Evolutionary conservation across 2,797 vertebrate species (phyloP), one percentile per base, ranked within the genome.

Genomic region (Smutsia temminckii): DNA sequence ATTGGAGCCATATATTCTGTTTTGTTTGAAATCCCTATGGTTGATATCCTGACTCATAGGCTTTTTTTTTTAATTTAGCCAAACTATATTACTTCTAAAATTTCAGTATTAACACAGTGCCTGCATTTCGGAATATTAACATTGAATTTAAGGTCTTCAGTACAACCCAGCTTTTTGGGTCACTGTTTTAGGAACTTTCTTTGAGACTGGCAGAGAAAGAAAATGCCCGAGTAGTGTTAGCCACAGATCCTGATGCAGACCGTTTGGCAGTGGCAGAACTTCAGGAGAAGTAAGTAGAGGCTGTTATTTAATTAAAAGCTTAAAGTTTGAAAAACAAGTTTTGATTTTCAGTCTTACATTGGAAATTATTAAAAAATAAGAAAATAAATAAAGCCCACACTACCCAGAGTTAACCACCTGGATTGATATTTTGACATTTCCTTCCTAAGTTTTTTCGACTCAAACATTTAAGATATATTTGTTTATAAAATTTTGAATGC

Each of bases 241-340:
- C 99, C 0, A 99, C 99, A 0, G 99, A 99, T 86, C 99, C 99
- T 14, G 99, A 99, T 40, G 99, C 99, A 3, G 99, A 99, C 79
- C 98, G 99, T 3, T 95, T 99, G 79, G 99, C 99, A 25, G 99
- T 99, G 85, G 99, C 99, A 1, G 99, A 99, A 72, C 98, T 97
- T 51, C 98, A 98, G 96, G 98, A 99, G 23, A 97, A 98, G 99
- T 99, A 97, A 98, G 98, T 98, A 55, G 11, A 92, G 55, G 37
- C 72, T 86, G 8, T 53, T 63, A 18, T 34, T 74, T 85, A 51
- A 84, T 27, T 72, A 66, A 79, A 87, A 84, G 61, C 40, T 88
- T 88, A 61, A 78, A 66, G 69, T 94, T 63, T 91, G 77, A 89
- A 94, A 96, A 93, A 40, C 14, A 63, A 2, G 27, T 66, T 92